A percentile compares a stretch with the other conserved stretches of the same genome.
Evolutionary conservation across 2,113 vertebrate genomes (phyloP).

Genomic region (Suncus etruscus): DNA sequence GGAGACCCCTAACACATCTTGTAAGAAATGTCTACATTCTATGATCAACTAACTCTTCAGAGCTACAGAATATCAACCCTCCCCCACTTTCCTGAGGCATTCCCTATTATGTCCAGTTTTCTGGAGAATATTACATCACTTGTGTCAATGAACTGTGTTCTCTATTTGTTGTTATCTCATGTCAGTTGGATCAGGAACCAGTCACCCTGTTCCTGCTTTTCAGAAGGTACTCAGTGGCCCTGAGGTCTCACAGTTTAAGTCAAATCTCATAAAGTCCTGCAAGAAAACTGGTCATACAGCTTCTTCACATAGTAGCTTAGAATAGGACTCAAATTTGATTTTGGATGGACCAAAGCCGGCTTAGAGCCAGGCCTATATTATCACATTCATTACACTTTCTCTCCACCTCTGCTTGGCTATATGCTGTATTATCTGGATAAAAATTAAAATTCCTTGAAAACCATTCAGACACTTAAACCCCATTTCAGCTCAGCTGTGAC

Average conservation of each 20-base stretch:
- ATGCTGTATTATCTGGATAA: not conserved
- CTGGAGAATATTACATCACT: not conserved
- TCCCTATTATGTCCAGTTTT: not conserved
- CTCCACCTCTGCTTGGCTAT: not conserved
- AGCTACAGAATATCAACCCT: not conserved
- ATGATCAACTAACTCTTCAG: not conserved
- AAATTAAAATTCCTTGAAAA: not conserved
- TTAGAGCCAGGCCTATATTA: not conserved
- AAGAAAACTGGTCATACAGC: not conserved
- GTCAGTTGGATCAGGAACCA: not conserved
- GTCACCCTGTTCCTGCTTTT: not conserved
- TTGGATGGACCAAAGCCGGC: not conserved
- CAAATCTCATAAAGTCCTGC: not conserved
- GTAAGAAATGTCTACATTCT: not conserved
- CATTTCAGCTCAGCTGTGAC: slow-evolving; percentile 32
- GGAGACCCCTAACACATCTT: not conserved
- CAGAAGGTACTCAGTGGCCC: not conserved
- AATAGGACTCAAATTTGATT: not conserved
- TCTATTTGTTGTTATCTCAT: not conserved
- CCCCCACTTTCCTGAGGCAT: not conserved
- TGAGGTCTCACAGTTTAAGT: not conserved
- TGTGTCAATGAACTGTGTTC: not conserved
- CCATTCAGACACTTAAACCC: not conserved
- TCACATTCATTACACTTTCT: not conserved
- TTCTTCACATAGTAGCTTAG: not conserved